Evolutionary conservation across 1,140 invertebrate species (phyloP).

Genomic region (Drosophila lini): DNA sequence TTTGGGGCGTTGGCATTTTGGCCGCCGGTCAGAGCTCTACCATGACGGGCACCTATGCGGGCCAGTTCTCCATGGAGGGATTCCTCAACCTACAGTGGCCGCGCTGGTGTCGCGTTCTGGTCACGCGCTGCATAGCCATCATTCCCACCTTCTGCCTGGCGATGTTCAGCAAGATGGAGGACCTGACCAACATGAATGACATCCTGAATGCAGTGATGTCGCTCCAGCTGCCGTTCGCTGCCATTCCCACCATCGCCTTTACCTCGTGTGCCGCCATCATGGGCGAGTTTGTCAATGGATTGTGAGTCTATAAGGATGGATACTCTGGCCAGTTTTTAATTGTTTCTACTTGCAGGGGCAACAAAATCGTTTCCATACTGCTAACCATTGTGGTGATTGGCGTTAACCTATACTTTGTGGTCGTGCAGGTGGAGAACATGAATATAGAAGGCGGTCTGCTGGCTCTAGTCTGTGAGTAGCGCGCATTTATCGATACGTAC

Average conservation of each 20-base stretch:
- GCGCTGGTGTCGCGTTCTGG: conserved; percentile 93
- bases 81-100: conserved; percentile 95
- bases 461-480: conserved; percentile 85
- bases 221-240: conserved; percentile 92
- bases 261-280: conserved; percentile 92
- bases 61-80: conserved; percentile 93
- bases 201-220: conserved; percentile 96
- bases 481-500: not conserved
- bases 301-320: conserved; percentile 83
- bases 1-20: conserved; percentile 95
- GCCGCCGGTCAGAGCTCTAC: conserved; percentile 96
- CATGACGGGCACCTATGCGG: conserved; percentile 93
- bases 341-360: conserved; percentile 86
- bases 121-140: conserved; percentile 95
- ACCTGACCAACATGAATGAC: conserved; percentile 94
- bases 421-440: conserved; percentile 86
- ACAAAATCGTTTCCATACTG: conserved; percentile 88
- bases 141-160: conserved; percentile 92
- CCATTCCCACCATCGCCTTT: conserved; percentile 94
- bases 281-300: conserved; percentile 92
- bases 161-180: conserved; percentile 89
- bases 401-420: conserved; percentile 94
- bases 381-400: conserved; percentile 90
- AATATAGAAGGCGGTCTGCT: conserved; percentile 86
- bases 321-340: conserved; percentile 1